Evolutionary conservation across 1,140 invertebrate species (phyloP).

Genomic region (Cotesia typhae): DNA sequence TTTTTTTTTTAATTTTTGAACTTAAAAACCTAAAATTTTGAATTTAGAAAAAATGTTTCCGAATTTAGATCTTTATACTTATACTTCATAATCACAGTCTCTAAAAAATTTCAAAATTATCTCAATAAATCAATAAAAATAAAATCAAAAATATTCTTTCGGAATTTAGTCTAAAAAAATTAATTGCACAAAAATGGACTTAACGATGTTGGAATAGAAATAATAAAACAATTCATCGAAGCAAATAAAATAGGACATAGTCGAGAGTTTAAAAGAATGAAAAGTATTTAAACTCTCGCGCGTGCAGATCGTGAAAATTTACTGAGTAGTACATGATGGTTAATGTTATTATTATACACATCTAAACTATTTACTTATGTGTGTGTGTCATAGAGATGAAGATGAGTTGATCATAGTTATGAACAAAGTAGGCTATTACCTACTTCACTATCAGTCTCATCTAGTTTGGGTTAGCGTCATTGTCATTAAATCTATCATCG

Average conservation of each 20-base stretch:
- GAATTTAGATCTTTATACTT: too few relatives aligned
- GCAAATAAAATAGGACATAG: slow-evolving; percentile 30
- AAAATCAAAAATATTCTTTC: too few relatives aligned
- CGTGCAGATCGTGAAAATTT: slow-evolving; percentile 32
- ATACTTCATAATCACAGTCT: too few relatives aligned
- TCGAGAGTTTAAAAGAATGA: slow-evolving; percentile 24
- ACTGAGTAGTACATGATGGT: neutral
- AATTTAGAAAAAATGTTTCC: too few relatives aligned
- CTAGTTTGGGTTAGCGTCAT: neutral
- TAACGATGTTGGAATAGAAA: too few relatives aligned
- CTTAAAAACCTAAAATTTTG: too few relatives aligned
- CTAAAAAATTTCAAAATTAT: too few relatives aligned
- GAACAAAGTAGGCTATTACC: slow-evolving; percentile 30
- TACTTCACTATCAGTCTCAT: slow-evolving; percentile 31
- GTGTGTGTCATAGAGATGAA: neutral
- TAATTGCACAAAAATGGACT: too few relatives aligned
- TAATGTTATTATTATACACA: neutral
- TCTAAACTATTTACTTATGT: too few relatives aligned
- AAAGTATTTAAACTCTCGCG: slow-evolving; percentile 18
- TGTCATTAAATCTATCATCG: neutral
- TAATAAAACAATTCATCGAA: slow-evolving; percentile 7
- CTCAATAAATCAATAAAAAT: too few relatives aligned
- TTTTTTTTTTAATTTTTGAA: too few relatives aligned
- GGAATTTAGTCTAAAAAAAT: too few relatives aligned
- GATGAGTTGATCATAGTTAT: neutral